Base-by-base conservation (phyloP, 2,888 invertebrate genomes). In the Pammene aurita region DNA sequence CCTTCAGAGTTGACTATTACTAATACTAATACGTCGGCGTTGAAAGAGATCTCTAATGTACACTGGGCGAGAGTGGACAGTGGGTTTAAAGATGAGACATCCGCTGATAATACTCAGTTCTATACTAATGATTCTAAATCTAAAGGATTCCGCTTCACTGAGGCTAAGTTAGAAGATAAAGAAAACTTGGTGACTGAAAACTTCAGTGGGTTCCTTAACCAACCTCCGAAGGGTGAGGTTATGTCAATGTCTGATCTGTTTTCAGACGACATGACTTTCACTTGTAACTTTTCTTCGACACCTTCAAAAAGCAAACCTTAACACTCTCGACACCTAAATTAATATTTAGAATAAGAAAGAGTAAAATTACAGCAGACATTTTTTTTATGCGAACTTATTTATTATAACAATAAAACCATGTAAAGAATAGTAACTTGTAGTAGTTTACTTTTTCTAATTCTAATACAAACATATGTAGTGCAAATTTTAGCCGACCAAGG, bases 21-120 rank as follows among this genome's bases (percentile, higher is more conserved):
- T 35, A 81, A 76, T 70, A 79, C 73, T 71, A 79, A 74, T 66
- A 85, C 86, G 72, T 83, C 80, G 71, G 88, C 81, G 18, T 80
- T 91, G 69, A 90, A 87, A 76, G 91, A 91, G 76, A 88, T 89
- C 72, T 90, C 92, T n/a, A 92, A 91, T 72, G 80, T 87, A 13
- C 84, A 87, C 74, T 93, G 93, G 92, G 87, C 88, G 87, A 84
- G 92, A 75, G 84, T 88, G 7, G 93, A 93, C 74, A 93, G 93
- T 71, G 92, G 93, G 0, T 93, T 91, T 72, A 92, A 91, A 76
- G 91, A 93, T 71, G 92, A 92, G 71, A 89, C 82, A 7, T 90
- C 90, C 0, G 79, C 84, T 1, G 92, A 92, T 69, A 86, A 85
- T 69, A 82, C 84, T 64, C 87, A 89, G 56, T 91, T 90, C 74